Conservation (phyloP, 2,113 vertebrate genomes). For the Polypterus bichir region DNA sequence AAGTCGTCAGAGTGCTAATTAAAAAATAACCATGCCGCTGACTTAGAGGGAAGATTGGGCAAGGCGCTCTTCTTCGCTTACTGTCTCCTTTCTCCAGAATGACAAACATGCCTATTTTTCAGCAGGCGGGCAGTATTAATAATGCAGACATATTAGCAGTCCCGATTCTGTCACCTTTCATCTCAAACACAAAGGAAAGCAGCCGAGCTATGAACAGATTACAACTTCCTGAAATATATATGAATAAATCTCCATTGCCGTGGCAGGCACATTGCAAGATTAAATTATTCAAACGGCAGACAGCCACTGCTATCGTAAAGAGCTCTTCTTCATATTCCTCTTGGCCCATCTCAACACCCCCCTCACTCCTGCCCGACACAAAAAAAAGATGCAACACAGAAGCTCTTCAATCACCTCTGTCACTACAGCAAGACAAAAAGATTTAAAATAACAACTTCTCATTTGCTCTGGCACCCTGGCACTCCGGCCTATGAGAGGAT, state of each 20-base stretch:
- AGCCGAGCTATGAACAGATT: constrained; percentile 28
- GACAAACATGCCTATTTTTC: neutral
- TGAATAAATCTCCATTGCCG: constrained; percentile 26
- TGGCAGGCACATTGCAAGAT: constrained; percentile 22
- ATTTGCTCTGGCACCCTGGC: neutral
- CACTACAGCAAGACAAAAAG: too few relatives aligned
- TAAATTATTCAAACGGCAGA: constrained; percentile 31
- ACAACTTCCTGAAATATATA: constrained; percentile 35
- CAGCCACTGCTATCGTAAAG: constrained; percentile 13
- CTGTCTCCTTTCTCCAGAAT: constrained; percentile 23
- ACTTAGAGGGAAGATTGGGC: neutral
- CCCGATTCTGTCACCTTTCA: constrained; percentile 32
- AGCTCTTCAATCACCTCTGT: neutral
- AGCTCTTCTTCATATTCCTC: constrained; percentile 17
- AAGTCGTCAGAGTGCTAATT: too few relatives aligned
- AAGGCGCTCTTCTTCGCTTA: constrained; percentile 9
- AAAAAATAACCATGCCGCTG: too few relatives aligned
- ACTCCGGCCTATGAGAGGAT: neutral
- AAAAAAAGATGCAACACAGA: neutral
- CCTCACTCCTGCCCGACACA: neutral
- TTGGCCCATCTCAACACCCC: neutral
- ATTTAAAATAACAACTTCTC: neutral
- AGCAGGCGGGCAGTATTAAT: constrained; percentile 25
- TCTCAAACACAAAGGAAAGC: constrained; percentile 27
- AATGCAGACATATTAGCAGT: constrained; percentile 28